These are phyloP conservation scores for Tinamus guttatus DNA, from an alignment of 2,113 vertebrate species.

Conservation along the genomic window DNA sequence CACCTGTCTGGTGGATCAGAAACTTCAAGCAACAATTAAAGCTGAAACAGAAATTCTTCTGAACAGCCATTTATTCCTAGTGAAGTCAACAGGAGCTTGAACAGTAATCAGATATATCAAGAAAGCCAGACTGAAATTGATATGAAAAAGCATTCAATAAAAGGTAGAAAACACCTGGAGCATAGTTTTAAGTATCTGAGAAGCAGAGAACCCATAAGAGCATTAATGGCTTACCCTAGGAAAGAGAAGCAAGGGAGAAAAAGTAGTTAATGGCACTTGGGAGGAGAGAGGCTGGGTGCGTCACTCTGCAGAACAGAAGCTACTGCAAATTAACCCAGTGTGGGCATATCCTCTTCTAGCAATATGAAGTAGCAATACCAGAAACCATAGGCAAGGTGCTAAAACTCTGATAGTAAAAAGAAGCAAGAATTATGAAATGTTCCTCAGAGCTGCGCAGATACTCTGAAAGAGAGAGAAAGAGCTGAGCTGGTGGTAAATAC, in stretches of 20 bases:
- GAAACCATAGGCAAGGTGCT: neutral
- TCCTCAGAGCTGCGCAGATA: neutral
- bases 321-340: neutral
- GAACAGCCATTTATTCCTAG: neutral
- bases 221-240: neutral
- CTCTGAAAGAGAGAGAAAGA: rapidly evolving
- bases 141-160: neutral
- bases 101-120: neutral
- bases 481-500: neutral
- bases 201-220: neutral
- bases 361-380: neutral
- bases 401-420: neutral
- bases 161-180: neutral
- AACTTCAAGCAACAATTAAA: neutral
- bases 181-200: neutral
- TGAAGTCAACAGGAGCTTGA: neutral
- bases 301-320: neutral
- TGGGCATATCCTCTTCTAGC: rapidly evolving
- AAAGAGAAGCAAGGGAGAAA: neutral
- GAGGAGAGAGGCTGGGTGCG: rapidly evolving
- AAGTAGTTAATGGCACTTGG: neutral
- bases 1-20: neutral
- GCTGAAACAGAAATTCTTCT: neutral
- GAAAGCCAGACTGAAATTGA: neutral
- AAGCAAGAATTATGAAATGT: neutral